Evolutionary conservation across 2,797 vertebrate species (phyloP), one percentile per base, ranked within the genome.

Genomic region (Myotis daubentonii): DNA sequence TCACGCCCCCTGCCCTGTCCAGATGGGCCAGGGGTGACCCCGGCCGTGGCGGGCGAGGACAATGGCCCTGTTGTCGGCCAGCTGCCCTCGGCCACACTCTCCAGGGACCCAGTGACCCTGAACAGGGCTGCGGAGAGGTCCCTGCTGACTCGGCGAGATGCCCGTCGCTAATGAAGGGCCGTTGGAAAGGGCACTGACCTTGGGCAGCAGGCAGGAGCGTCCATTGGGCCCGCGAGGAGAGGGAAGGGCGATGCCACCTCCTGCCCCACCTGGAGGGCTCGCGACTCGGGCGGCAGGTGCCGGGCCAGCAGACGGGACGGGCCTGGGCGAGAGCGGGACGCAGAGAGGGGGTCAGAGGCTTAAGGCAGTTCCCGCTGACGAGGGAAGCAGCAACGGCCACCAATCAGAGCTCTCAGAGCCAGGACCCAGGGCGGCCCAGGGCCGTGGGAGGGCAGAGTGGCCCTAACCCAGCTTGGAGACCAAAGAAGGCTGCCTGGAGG

Each of bases 101-200:
- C 82, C 78, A 87, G 97, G 85, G 96, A 88, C 90, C 89, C 89
- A 89, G 72, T 97, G 97, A 97, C 97, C 97, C 97, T 75, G 95
- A 97, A 96, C 84, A 79, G 95, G 82, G 71, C 83, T 10, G 6
- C 28, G 65, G 41, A 57, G 91, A 78, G 91, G 95, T 79, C 93
- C 81, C 90, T 0, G 66, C 94, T 91, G 94, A 81, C 89, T 81
- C 83, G 4, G 91, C 44, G 4, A 68, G 70, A 92, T 92, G 95
- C n/a, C 94, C 94, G 92, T 75, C 65, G 0, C 78, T 96, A 95
- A 96, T 93, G 96, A 97, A 91, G 81, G 75, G 70, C 68, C n/a
- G 53, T 74, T 79, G 74, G 87, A 51, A 68, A 95, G 95, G 95
- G 86, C 78, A 3, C 78, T 95, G 96, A 96, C 97, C 96, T 94